phyloP scores from a whole-genome alignment of 2,797 vertebrate genomes.

The Rhinoraja longicauda region DNA sequence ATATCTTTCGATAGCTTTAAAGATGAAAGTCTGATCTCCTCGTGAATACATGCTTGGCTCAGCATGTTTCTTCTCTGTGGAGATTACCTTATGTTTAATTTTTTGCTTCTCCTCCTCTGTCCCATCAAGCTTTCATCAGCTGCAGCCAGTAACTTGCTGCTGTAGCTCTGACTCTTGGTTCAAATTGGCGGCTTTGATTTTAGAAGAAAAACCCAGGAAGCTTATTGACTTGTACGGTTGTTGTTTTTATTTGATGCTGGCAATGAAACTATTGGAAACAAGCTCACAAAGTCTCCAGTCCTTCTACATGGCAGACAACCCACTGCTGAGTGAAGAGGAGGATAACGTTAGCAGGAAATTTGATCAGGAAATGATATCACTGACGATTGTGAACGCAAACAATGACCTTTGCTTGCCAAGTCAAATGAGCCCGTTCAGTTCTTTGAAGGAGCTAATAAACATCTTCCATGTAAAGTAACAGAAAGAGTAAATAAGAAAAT shows the following conservation, averaged over 20 bases:
- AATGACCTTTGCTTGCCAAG: neutral
- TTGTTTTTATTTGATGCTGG: neutral
- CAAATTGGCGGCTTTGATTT: neutral
- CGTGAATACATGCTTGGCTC: too few relatives aligned
- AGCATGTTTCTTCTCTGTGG: too few relatives aligned
- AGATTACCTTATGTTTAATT: too few relatives aligned
- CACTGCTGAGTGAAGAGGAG: neutral
- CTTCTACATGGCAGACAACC: neutral
- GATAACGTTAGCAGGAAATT: neutral
- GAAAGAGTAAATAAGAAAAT: neutral
- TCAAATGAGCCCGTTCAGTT: neutral
- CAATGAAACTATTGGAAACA: neutral
- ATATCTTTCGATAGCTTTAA: too few relatives aligned
- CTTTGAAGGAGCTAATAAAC: neutral
- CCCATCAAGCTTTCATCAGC: too few relatives aligned
- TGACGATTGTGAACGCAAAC: neutral
- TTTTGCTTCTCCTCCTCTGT: too few relatives aligned
- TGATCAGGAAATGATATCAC: neutral
- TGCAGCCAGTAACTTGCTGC: neutral
- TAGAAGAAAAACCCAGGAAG: neutral
- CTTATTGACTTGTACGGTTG: neutral
- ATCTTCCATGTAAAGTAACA: neutral
- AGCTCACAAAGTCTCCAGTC: neutral
- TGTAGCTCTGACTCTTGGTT: neutral
- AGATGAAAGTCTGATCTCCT: too few relatives aligned